Percentiles rank a stretch among this genome's conserved stretches.
Conservation (phyloP, 2,888 invertebrate species). For the Caenorhabditis imperialis region DNA sequence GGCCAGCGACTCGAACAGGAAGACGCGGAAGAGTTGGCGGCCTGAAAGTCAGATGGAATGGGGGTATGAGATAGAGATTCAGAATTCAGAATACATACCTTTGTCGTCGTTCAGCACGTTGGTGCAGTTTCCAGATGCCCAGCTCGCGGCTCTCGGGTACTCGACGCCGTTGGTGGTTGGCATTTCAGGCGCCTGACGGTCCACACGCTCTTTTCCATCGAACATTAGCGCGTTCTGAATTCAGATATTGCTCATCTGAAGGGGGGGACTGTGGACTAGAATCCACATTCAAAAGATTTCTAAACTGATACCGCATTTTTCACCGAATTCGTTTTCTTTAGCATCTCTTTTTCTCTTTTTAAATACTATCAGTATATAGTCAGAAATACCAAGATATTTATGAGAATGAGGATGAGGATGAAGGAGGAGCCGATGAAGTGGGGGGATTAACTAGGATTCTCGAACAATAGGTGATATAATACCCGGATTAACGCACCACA, state of each 20-base stretch:
- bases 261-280: no score
- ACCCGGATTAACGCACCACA: neutral
- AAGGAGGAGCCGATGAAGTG: neutral
- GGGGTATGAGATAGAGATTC: neutral
- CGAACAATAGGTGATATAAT: neutral
- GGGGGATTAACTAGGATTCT: neutral
- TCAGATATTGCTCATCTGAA: no score
- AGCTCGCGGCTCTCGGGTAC: constrained; percentile 75
- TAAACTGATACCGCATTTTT: no score
- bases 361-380: no score
- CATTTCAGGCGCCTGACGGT: constrained; percentile 55
- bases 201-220: constrained; percentile 46
- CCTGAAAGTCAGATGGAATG: constrained; percentile 58
- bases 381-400: no score
- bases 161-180: constrained; percentile 67
- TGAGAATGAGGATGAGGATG: no score
- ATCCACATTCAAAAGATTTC: no score
- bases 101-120: constrained; percentile 73
- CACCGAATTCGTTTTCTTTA: no score
- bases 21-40: constrained; percentile 74
- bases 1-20: constrained; percentile 74
- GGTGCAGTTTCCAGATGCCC: constrained; percentile 71
- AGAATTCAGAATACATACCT: constrained; percentile 49
- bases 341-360: no score
- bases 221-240: constrained; percentile 56